Percentiles rank a stretch among this genome's conserved stretches.
Evolutionary conservation across 1,140 invertebrate species (phyloP).

Genomic region (Pseudomyrmex dendroicus): DNA sequence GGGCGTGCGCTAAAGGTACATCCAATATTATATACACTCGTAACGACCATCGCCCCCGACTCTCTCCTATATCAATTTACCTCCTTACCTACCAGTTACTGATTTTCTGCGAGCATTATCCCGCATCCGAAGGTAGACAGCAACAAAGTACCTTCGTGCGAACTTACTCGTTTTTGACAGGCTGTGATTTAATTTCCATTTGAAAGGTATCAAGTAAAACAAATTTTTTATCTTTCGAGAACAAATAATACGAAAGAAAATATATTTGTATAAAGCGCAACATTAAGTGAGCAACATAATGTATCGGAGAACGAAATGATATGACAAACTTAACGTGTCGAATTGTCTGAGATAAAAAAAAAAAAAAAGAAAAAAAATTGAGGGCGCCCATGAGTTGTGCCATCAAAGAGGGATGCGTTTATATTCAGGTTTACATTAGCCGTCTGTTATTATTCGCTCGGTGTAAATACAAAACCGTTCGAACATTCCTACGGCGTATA

Average conservation of each 20-base stretch:
- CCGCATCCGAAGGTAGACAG: constrained; percentile 18
- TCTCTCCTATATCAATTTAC: constrained; percentile 64
- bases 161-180: constrained; percentile 22
- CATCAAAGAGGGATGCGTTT: too few relatives aligned
- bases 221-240: neutral
- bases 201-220: neutral
- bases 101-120: constrained; percentile 22
- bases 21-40: constrained; percentile 64
- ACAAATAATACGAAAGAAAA: neutral
- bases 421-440: too few relatives aligned
- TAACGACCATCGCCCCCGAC: constrained; percentile 64
- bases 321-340: too few relatives aligned
- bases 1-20: constrained; percentile 68
- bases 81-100: constrained; percentile 24
- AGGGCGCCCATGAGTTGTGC: too few relatives aligned
- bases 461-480: too few relatives aligned
- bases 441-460: too few relatives aligned
- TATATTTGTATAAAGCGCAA: too few relatives aligned
- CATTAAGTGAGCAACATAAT: too few relatives aligned
- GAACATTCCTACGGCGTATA: neutral
- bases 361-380: too few relatives aligned
- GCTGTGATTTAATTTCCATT: constrained; percentile 33
- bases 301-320: too few relatives aligned
- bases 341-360: too few relatives aligned
- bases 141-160: constrained; percentile 22